A percentile compares a stretch with the other conserved stretches of the same genome.
Evolutionary conservation across 2,113 vertebrate genomes (phyloP).

Genomic region (Syngnathoides biaculeatus): DNA sequence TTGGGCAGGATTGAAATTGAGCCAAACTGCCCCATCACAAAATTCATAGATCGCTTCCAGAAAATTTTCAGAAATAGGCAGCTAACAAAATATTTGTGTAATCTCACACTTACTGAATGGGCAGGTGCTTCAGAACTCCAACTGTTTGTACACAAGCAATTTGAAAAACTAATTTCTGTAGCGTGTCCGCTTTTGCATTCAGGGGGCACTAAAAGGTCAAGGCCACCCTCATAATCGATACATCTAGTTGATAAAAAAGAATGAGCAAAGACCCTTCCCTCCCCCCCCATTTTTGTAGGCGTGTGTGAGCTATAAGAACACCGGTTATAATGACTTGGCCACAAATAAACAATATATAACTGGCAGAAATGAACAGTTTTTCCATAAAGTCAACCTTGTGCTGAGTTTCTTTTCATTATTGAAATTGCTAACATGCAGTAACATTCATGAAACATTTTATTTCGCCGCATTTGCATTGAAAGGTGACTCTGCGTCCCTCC

Average conservation of each 20-base stretch:
- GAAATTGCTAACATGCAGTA: background rate
- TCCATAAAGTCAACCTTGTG: background rate
- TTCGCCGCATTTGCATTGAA: conserved; percentile 31
- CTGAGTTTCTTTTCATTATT: conserved; percentile 23
- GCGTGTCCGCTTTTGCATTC: background rate
- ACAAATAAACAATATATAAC: background rate
- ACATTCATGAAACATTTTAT: conserved; percentile 14
- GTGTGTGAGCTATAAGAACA: background rate
- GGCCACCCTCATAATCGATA: background rate
- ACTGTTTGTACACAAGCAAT: background rate
- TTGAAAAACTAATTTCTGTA: background rate
- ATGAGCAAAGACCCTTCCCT: background rate
- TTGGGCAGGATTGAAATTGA: background rate
- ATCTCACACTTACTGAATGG: background rate
- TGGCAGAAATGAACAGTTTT: background rate
- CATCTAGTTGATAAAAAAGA: background rate
- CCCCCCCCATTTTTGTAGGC: background rate
- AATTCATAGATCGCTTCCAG: background rate
- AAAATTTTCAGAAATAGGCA: background rate
- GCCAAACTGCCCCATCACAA: too few relatives aligned
- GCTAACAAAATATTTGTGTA: background rate
- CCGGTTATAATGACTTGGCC: background rate
- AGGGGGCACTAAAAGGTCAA: background rate
- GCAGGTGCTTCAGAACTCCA: background rate
- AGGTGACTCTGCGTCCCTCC: conserved; percentile 13